phyloP scores from a whole-genome alignment of 2,113 vertebrate species.

The Cyanistes caeruleus region DNA sequence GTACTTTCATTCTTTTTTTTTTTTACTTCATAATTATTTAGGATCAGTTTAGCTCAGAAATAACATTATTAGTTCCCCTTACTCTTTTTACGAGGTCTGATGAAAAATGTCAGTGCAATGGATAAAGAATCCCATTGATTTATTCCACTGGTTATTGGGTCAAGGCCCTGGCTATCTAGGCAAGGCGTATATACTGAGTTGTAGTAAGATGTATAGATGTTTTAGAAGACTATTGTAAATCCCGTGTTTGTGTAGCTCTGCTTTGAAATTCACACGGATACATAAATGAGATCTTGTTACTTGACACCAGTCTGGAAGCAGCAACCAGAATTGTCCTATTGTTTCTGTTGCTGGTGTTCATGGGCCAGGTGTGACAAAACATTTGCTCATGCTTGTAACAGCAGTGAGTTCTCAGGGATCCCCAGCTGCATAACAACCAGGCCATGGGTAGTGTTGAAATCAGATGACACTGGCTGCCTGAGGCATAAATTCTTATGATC shows the following conservation, averaged over 20 bases:
- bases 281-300: not conserved
- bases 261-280: not conserved
- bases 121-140: not conserved
- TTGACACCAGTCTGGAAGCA: not conserved
- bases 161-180: not conserved
- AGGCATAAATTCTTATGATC: not conserved
- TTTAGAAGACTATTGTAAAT: not conserved
- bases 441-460: not conserved
- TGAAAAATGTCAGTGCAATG: not conserved
- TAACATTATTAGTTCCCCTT: not conserved
- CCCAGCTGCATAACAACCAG: not conserved
- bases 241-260: rapidly evolving
- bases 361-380: not conserved
- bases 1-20: not conserved
- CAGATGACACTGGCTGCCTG: not conserved
- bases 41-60: not conserved
- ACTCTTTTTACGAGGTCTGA: not conserved
- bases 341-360: not conserved
- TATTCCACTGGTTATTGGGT: not conserved
- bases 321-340: not conserved
- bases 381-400: not conserved
- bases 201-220: not conserved
- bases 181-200: not conserved
- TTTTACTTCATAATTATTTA: not conserved
- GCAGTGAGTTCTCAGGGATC: not conserved